These are phyloP conservation scores for Pogonognathellus flavescens DNA, from an alignment of 1,140 invertebrate species.

Conservation along the genomic window DNA sequence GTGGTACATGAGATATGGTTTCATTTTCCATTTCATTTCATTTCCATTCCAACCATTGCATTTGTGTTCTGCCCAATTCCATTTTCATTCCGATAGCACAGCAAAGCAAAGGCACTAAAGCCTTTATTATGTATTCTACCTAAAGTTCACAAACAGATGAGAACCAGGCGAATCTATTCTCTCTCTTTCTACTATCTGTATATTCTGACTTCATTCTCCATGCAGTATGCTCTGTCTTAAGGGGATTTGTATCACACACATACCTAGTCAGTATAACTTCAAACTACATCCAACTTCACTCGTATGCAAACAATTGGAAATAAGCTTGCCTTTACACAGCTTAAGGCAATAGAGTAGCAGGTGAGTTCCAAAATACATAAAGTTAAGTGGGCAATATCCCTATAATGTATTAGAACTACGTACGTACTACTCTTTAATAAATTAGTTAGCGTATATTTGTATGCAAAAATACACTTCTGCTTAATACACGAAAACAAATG, in stretches of 20 bases:
- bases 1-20: conserved; percentile 16
- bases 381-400: neutral
- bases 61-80: conserved; percentile 24
- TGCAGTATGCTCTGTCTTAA: too few relatives aligned
- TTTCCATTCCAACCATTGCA: conserved; percentile 16
- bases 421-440: neutral
- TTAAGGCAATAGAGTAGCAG: neutral
- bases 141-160: conserved; percentile 27
- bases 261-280: neutral
- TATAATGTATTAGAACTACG: neutral
- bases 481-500: neutral
- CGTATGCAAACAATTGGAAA: conserved; percentile 9
- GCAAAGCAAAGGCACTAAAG: conserved; percentile 7
- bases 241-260: neutral
- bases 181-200: too few relatives aligned
- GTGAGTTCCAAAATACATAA: neutral
- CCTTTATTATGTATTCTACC: conserved; percentile 18
- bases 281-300: neutral
- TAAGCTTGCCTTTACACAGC: neutral
- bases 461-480: too few relatives aligned
- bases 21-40: conserved; percentile 35
- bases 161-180: neutral
- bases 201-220: too few relatives aligned
- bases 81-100: conserved; percentile 15
- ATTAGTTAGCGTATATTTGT: neutral